Percentiles rank a stretch among this genome's conserved stretches.
phyloP scores from a whole-genome alignment of 92 coral and sea anemone genomes.

The Bergia sp. region DNA sequence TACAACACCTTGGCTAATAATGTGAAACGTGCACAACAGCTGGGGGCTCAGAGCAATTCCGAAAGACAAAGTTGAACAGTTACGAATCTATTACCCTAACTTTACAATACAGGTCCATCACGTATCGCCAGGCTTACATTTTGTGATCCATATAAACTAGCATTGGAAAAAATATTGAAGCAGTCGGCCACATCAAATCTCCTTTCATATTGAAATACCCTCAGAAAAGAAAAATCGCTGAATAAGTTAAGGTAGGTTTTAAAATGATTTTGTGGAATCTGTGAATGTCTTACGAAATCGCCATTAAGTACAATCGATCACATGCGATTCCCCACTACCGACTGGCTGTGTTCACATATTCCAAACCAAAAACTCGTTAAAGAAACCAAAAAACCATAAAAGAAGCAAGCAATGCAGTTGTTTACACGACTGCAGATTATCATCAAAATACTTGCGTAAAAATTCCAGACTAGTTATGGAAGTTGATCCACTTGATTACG shows the following conservation, averaged over 20 bases:
- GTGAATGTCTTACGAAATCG: slow-evolving; percentile 3
- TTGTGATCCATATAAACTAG: background rate
- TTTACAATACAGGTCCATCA: background rate
- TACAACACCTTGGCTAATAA: background rate
- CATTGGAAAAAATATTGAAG: background rate
- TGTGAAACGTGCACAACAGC: background rate
- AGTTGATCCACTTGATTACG: slow-evolving; percentile 5
- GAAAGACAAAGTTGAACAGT: background rate
- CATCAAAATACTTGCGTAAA: background rate
- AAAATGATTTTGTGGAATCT: background rate
- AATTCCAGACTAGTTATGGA: background rate
- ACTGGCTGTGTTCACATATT: background rate
- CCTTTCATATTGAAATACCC: background rate
- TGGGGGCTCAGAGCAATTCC: background rate
- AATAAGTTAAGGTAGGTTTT: background rate
- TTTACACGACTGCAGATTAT: background rate
- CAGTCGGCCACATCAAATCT: background rate
- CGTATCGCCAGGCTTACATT: background rate
- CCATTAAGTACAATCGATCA: background rate
- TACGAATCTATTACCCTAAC: background rate
- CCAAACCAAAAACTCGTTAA: slow-evolving; percentile 27
- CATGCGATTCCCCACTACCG: slow-evolving; percentile 1
- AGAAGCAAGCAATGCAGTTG: slow-evolving; percentile 6
- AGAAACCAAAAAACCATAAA: slow-evolving; percentile 36
- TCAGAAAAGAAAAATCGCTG: background rate